Evolutionary conservation across 2,888 invertebrate genomes (phyloP).

Genomic region (Ectropis crepuscularia): DNA sequence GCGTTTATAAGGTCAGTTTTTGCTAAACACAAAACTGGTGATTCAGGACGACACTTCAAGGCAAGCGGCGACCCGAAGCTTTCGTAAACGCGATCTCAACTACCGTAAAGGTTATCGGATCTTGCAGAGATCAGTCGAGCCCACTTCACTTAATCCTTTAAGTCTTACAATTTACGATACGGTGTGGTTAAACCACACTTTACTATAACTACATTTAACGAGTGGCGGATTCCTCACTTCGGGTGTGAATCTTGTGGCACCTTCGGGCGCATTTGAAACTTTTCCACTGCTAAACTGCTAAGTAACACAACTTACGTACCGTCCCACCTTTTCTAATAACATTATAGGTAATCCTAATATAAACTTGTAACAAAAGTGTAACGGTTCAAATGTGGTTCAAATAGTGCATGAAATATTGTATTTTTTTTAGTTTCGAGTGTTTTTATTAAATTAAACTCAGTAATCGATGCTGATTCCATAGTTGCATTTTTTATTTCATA

Average conservation of each 20-base stretch:
- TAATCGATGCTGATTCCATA: too few species aligned
- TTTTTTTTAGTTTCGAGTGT: too few species aligned
- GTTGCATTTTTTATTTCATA: too few species aligned
- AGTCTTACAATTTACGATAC: constrained; percentile 17
- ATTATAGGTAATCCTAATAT: neutral
- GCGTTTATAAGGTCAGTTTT: constrained; percentile 1
- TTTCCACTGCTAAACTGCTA: constrained; percentile 42
- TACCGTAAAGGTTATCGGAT: constrained; percentile 27
- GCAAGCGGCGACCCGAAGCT: constrained; percentile 9
- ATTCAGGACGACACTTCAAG: constrained; percentile 1
- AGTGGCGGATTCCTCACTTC: constrained; percentile 17
- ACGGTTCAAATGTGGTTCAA: too few species aligned
- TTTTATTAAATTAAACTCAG: too few species aligned
- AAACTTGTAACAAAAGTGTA: too few species aligned
- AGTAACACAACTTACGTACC: neutral
- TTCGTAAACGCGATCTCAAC: constrained; percentile 13
- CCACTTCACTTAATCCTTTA: constrained; percentile 26
- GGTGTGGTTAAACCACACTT: constrained; percentile 4
- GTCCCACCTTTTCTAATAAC: neutral
- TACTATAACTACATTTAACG: constrained; percentile 2
- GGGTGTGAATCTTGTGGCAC: constrained; percentile 46
- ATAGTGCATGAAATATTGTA: too few species aligned
- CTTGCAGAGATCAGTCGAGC: constrained; percentile 20
- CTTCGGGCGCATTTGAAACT: constrained; percentile 42
- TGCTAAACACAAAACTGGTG: neutral